Conservation (phyloP, 1,140 invertebrate genomes). For the honey bee (Apis mellifera) region Amel_HAv3.1 CM009941.2:1583001-1583500, state of each 20-base stretch:
- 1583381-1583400: slow-evolving; percentile 80
- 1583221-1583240: slow-evolving; percentile 77
- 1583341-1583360: slow-evolving; percentile 78
- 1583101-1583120: too few species aligned
- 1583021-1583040: too few species aligned
- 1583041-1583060: too few species aligned
- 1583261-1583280: slow-evolving; percentile 59
- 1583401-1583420: slow-evolving; percentile 62
- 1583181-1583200: slow-evolving; percentile 56
- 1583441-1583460: too few species aligned
- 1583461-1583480: too few species aligned
- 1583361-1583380: slow-evolving; percentile 80
- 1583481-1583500: too few species aligned
- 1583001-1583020: too few species aligned
- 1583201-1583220: slow-evolving; percentile 69
- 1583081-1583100: too few species aligned
- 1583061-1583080: too few species aligned
- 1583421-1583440: too few species aligned
- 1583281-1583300: not conserved
- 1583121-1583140: too few species aligned
- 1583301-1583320: not conserved
- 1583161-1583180: slow-evolving; percentile 66
- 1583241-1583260: slow-evolving; percentile 80
- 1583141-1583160: not conserved
- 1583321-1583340: not conserved